These are phyloP conservation scores for Nasonia giraulti DNA, from an alignment of 1,140 invertebrate species.

Conservation along the genomic window DNA sequence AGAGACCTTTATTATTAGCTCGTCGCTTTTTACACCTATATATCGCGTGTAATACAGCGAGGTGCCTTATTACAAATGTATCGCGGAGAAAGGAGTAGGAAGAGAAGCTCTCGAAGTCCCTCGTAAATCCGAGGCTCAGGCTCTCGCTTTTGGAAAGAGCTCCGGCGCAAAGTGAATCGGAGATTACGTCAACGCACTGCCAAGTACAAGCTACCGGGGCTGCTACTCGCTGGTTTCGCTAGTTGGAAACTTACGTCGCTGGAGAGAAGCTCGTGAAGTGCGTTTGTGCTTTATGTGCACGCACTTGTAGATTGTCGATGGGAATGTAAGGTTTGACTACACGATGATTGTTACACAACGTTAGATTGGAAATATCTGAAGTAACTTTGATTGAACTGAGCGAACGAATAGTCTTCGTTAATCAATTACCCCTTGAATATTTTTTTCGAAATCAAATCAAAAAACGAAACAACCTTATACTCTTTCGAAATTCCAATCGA, in stretches of 20 bases:
- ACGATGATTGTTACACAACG: no score
- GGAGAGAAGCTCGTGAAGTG: neutral
- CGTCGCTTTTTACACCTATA: conserved; percentile 1
- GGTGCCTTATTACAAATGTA: conserved; percentile 11
- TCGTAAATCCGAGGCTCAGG: conserved; percentile 7
- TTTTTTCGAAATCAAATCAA: no score
- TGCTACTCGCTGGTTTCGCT: neutral
- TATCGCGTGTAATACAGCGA: conserved; percentile 6
- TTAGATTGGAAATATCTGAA: no score
- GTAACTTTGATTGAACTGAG: no score
- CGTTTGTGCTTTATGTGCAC: neutral
- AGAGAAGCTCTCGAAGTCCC: neutral
- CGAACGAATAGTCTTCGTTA: no score
- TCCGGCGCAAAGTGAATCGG: conserved; percentile 29
- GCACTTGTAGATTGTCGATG: neutral
- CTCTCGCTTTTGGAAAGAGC: neutral
- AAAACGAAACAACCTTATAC: no score
- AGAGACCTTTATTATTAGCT: neutral
- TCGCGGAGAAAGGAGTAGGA: neutral
- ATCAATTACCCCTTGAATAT: no score
- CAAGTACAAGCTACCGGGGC: neutral
- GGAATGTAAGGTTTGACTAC: no score
- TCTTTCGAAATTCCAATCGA: no score
- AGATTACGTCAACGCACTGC: conserved; percentile 36
- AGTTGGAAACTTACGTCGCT: conserved; percentile 36